Conservation (phyloP, 2,113 vertebrate genomes). For the Corythaixoides concolor region DNA sequence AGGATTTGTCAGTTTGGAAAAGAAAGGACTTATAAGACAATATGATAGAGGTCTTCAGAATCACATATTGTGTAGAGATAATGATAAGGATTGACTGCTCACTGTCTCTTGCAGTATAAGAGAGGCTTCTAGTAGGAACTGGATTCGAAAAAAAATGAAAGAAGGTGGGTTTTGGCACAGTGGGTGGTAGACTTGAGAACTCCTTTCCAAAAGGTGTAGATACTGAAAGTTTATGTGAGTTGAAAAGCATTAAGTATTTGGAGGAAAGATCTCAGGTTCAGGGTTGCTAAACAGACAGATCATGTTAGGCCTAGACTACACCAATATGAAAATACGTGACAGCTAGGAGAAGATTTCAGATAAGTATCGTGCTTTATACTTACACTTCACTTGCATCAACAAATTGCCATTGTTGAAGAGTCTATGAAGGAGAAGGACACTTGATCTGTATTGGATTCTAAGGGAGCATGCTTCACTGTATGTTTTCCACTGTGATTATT, state of each 20-base stretch:
- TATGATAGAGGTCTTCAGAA: not conserved
- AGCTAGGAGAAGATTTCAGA: not conserved
- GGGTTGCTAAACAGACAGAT: not conserved
- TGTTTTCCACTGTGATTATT: not conserved
- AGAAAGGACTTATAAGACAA: not conserved
- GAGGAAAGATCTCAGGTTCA: not conserved
- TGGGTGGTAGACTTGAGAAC: not conserved
- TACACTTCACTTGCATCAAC: not conserved
- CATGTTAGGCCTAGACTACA: rapidly evolving
- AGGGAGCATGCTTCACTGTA: not conserved
- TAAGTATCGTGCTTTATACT: rapidly evolving
- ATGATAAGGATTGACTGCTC: not conserved
- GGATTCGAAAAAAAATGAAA: not conserved
- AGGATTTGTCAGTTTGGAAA: not conserved
- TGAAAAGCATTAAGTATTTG: not conserved
- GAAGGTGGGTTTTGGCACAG: not conserved
- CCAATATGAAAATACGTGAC: rapidly evolving
- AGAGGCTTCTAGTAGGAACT: not conserved
- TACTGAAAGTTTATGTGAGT: not conserved
- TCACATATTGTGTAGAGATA: not conserved
- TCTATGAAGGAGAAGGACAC: not conserved
- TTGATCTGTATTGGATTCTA: not conserved
- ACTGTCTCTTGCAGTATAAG: not conserved
- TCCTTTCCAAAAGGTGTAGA: not conserved
- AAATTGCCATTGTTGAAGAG: not conserved